Evolutionary conservation across 2,797 vertebrate species (phyloP), one percentile per base, ranked within the genome.

Genomic region (Brachymystax lenok): DNA sequence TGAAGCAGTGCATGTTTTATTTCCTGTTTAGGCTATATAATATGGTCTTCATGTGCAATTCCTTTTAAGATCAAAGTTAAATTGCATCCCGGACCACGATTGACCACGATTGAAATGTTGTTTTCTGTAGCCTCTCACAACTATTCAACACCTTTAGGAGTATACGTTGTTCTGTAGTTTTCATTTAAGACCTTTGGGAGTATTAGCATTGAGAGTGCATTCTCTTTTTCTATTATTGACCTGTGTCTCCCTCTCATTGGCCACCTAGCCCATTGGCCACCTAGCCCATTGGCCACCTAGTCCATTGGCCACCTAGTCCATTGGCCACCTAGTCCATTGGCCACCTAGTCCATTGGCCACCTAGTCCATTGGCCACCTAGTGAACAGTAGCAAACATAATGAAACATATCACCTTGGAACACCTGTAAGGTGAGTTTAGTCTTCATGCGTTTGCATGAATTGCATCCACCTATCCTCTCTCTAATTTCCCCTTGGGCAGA

Each of bases 21-120:
- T 84, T 77, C 35, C 64, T 81, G 81, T 70, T 79, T 79, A 78
- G 52, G 16, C 27, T 56, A 56, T 80, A 63, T 52, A 67, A 73
- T 89, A 88, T 80, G 86, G 86, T 75, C 92, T 91, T 88, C 90
- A 82, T 85, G 78, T 84, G 86, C 87, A 84, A 90, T 91, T 92
- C 76, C 83, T 86, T 83, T 89, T 74, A 72, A 63, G 10, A 24
- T 61, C 70, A 72, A 71, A 77, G 77, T 85, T 87, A 90, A 88
- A 89, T 73, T 79, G 81, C 84, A 86, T 88, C 89, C 82, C 74
- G 90, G 85, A 87, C 84, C 85, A n/a, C n/a, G n/a, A n/a, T n/a
- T n/a, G n/a, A n/a, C n/a, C n/a, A n/a, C n/a, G 63, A 82, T 79
- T 46, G 2, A 46, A 46, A 46, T 46, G 40, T 46, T 46, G 40